Percentiles rank a stretch among this genome's conserved stretches.
Evolutionary conservation across 2,888 invertebrate genomes (phyloP).

Genomic region (Lasius platythorax): DNA sequence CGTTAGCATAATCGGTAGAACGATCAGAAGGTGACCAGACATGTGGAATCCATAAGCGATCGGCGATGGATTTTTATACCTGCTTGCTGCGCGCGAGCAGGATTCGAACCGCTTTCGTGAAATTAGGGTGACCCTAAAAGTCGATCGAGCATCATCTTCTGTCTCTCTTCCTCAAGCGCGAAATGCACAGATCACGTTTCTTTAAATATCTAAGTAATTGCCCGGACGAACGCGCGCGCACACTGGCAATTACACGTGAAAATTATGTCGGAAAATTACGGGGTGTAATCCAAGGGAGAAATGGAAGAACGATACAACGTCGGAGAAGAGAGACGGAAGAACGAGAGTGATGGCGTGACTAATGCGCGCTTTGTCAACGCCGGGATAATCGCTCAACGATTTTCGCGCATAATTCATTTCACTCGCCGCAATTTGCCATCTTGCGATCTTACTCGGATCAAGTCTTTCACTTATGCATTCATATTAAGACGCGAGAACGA

Average conservation of each 20-base stretch:
- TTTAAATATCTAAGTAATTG: slow-evolving; percentile 49
- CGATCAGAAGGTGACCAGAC: slow-evolving; percentile 35
- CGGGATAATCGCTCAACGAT: slow-evolving; percentile 58
- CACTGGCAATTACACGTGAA: slow-evolving; percentile 43
- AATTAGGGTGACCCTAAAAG: slow-evolving; percentile 35
- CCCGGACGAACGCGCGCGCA: slow-evolving; percentile 28
- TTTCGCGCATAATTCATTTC: slow-evolving; percentile 53
- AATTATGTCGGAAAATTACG: slow-evolving; percentile 50
- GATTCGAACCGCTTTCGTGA: slow-evolving; percentile 21
- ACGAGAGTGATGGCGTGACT: slow-evolving; percentile 58
- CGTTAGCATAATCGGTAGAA: slow-evolving; percentile 71
- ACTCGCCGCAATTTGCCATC: slow-evolving; percentile 37
- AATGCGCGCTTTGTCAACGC: slow-evolving; percentile 53
- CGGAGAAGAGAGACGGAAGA: slow-evolving; percentile 16
- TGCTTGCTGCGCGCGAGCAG: slow-evolving; percentile 13
- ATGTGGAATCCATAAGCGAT: background rate
- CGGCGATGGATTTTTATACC: slow-evolving; percentile 34
- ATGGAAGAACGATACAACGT: slow-evolving; percentile 26
- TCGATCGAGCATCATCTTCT: background rate
- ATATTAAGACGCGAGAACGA: background rate
- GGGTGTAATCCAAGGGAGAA: slow-evolving; percentile 24
- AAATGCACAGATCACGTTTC: slow-evolving; percentile 37
- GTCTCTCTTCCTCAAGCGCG: background rate
- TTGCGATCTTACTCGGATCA: slow-evolving; percentile 20
- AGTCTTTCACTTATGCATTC: background rate